Percentiles rank a stretch among this genome's conserved stretches.
These are phyloP conservation scores for Caprella mutica DNA, from an alignment of 2,888 invertebrate genomes.

Conservation along the genomic window DNA sequence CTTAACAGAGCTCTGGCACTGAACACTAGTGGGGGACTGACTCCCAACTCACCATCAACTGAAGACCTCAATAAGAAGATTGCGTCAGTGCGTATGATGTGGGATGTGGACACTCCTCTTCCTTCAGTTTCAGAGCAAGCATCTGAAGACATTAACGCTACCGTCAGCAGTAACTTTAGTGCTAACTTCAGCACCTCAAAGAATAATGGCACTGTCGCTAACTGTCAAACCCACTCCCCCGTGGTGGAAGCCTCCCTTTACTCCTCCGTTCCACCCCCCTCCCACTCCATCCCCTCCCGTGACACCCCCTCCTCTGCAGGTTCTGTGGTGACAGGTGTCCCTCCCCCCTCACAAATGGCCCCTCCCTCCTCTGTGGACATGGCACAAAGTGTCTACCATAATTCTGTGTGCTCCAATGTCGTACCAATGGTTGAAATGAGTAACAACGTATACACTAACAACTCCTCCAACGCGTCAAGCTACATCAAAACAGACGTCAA, in stretches of 20 bases:
- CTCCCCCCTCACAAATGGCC: not conserved
- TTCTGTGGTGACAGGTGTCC: constrained; percentile 15
- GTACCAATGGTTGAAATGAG: too few relatives aligned
- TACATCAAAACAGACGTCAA: constrained; percentile 35
- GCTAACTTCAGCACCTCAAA: constrained; percentile 20
- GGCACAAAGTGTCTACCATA: constrained; percentile 41
- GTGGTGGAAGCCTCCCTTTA: constrained; percentile 15
- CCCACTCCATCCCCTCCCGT: constrained; percentile 23
- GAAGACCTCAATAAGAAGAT: constrained; percentile 85
- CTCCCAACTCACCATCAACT: constrained; percentile 29
- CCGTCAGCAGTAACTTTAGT: constrained; percentile 18
- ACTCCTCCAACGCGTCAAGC: constrained; percentile 35
- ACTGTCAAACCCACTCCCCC: not conserved
- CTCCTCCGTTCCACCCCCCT: constrained; percentile 22
- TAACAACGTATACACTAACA: constrained; percentile 35
- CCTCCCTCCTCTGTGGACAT: not conserved
- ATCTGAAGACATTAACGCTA: not conserved
- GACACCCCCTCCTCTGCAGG: constrained; percentile 15
- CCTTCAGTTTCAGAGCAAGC: constrained; percentile 31
- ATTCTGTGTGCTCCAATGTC: constrained; percentile 38
- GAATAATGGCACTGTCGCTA: constrained; percentile 20
- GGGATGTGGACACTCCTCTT: constrained; percentile 38
- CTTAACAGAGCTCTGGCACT: constrained; percentile 18
- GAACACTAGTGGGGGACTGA: constrained; percentile 18
- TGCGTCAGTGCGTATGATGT: constrained; percentile 75